Evolutionary conservation across 2,888 invertebrate species (phyloP), one percentile per base, ranked within the genome.

Genomic region (Campoplex nolae): DNA sequence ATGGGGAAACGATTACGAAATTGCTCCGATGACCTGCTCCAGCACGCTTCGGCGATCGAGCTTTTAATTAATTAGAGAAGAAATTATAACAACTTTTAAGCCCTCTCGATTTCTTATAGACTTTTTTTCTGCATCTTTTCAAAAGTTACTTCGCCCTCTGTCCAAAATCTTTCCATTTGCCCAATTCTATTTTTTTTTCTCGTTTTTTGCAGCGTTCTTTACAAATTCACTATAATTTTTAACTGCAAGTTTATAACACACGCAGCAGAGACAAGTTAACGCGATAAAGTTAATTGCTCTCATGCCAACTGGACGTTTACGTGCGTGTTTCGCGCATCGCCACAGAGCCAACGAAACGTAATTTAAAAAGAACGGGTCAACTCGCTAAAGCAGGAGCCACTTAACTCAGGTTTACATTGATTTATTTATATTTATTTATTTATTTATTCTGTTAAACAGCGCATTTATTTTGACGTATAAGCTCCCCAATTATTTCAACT

Each of bases 261-360:
- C n/a, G 23, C 56, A 54, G 32, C 71, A 71, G 73, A 80, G 58
- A 18, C 85, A 81, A 73, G 81, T 77, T 71, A 71, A 87, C 51
- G 75, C 80, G 85, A 87, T 87, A 78, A 85, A 85, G 65, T 87
- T 83, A 76, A 85, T 85, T 77, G 83, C 70, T 79, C 67, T 84
- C 70, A 75, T 71, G 71, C 51, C 9, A 45, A 8, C 3, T 23
- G 38, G 38, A 4, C 74, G 23, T 75, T 56, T 79, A 70, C 70
- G 70, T 76, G 68, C 51, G 38, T 68, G 56, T 58, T 62, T 13
- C 71, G 68, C 23, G 56, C 23, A 23, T 23, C 23, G 23, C 23
- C 3, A 58, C 32, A 48, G 58, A n/a, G 23, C 54, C n/a, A 77
- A 56, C 77, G 67, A 85, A 74, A 58, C 58, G 65, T 65, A 56